Evolutionary conservation across 2,888 invertebrate genomes (phyloP), one percentile per base, ranked within the genome.

Genomic region (Pristionchus maxplancki): DNA sequence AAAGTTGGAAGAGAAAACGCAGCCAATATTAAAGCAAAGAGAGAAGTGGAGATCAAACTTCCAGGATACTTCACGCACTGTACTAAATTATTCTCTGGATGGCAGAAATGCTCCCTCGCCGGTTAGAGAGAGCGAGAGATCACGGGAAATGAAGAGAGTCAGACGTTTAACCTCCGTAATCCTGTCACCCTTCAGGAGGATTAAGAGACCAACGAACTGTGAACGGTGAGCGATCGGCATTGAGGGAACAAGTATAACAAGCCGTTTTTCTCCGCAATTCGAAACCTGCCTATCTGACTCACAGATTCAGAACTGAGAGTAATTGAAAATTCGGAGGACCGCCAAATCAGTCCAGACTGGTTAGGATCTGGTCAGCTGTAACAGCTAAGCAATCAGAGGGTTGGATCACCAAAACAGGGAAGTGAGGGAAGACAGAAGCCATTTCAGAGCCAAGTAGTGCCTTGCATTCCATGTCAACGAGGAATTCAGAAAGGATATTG

Each of bases 221-320:
- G 71, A 37, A 71, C 37, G 71, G 71, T 71, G 71, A 71, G 71
- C 71, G 37, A 71, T 34, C 71, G 37, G 71, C 44, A 9, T 44
- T 11, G 44, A 44, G 44, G 44, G 44, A 44, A 44, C 44, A 44
- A 44, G 44, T 44, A 44, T 11, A 44, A 11, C n/a, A n/a, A n/a
- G n/a, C n/a, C n/a, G n/a, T n/a, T n/a, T n/a, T n/a, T n/a, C n/a
- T n/a, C n/a, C n/a, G n/a, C n/a, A n/a, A n/a, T n/a, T 44, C 44
- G 44, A 44, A 44, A 44, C 8, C 9, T 58, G 24, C 17, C 24
- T n/a, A 24, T n/a, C 6, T 58, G 58, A 58, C 58, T 58, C 15
- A 31, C 31, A 31, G 64, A 67, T 11, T 58, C 58, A 58, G 4
- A 58, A 58, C 17, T 58, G 20, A 17, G n/a, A n/a, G n/a, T n/a